Base-by-base conservation (phyloP, 2,888 invertebrate species). In the Synanthedon formicaeformis region DNA sequence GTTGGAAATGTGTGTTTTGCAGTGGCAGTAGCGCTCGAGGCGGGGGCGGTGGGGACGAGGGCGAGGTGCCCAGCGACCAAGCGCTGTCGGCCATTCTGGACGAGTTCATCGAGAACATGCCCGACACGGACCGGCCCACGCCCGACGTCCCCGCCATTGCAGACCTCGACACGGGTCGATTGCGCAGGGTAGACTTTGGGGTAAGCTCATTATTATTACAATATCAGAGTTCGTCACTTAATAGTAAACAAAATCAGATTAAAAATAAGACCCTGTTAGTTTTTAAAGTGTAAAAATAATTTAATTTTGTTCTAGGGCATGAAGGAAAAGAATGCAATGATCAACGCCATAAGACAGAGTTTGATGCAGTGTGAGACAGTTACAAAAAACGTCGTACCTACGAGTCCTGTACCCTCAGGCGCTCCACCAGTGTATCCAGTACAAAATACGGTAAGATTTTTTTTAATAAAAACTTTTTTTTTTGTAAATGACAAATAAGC, bases 291-390 rank as follows among this genome's bases (percentile, higher is more conserved):
- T 50, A 18, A 50, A 16, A 50, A 50, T 18, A 0, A 11, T 41
- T 16, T 14, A 12, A 52, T 60, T 53, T 60, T 58, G 13, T 81
- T 75, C 50, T 69, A 88, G 74, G 88, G 84, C 53, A 79, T 90
- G 65, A 91, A 91, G 67, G 94, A 94, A 71, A 93, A 93, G 73
- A 91, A 92, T 80, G 83, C 78, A 10, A 94, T 94, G 57, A 97
- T 97, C 58, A 94, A 93, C 71, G 95, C 93, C 50, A 98, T 98
- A 69, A 94, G 96, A 70, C 93, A 95, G 75, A 94, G 94, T 65
- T 88, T 98, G 68, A 97, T 97, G 96, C 93, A 92, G 66, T 93
- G 91, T 69, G 95, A 95, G 78, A 90, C 90, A 56, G 90, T 87
- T 6, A 89, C 91, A 54, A 92, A 92, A 74, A 89, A 89, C 64